Evolutionary conservation across 2,888 invertebrate genomes (phyloP), one percentile per base, ranked within the genome.

Genomic region (Ectemnius cavifrons): DNA sequence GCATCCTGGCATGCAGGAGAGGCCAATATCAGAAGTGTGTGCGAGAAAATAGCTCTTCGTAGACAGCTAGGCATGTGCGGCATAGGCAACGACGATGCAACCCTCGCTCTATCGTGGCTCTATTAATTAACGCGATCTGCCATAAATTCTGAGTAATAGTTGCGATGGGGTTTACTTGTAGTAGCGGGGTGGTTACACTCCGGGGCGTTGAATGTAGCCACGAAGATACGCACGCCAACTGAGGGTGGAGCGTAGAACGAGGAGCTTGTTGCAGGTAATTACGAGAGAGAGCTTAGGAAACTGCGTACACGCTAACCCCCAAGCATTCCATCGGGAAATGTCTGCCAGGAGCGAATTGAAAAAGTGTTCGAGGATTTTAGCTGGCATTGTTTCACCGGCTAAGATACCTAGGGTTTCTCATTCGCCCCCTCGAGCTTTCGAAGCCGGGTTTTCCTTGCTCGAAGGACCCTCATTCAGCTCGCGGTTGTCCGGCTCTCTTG

Each of bases 41-140:
- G 8, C 8, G 37, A 37, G 37, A 37, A 84, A 83, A 81, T 82
- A 79, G 77, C 79, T 81, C 81, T 78, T 81, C 82, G 73, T 79
- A 71, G 37, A 37, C 37, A 8, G 37, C 8, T 1, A 37, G 37
- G 37, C 37, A 3, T 23, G 23, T 23, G 3, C 23, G 3, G 23
- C 3, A 23, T 23, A 23, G 23, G 8, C 6, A 37, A 6, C 37
- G 37, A 8, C 45, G 58, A 63, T 68, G 47, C 45, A 4, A 14
- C 61, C 56, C 66, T 46, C 71, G 75, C 77, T 83, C 78, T 81
- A 80, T 77, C 82, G 75, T 71, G 73, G 73, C 83, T 87, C 88
- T 87, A 88, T 88, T 88, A 87, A 88, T 88, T 88, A 88, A 82
- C 84, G 73, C 79, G 82, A 87, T 85, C 84, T 85, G 81, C 84